These are phyloP conservation scores for human (Homo sapiens) DNA, from an alignment of 2,113 vertebrate genomes.

Conservation along the genomic window DNA sequence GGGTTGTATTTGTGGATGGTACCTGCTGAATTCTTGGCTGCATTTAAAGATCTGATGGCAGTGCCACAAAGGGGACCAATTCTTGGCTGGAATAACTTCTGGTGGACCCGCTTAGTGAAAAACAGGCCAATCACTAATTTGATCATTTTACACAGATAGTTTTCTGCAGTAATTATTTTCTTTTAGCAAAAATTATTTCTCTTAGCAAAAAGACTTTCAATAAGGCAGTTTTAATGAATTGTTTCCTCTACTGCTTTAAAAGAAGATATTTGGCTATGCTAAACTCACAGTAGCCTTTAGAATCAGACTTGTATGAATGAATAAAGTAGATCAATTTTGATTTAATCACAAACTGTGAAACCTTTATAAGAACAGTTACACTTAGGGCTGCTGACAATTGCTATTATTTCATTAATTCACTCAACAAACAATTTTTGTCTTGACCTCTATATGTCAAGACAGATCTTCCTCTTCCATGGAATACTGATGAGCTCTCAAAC, in stretches of 20 bases:
- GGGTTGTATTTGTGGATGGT: background rate
- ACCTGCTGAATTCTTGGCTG: background rate
- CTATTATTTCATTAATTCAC: constrained; percentile 28
- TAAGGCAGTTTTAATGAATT: background rate
- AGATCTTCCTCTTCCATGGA: background rate
- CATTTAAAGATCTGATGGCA: background rate
- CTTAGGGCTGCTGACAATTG: background rate
- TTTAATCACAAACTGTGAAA: background rate
- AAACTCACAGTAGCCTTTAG: background rate
- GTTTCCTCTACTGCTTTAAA: background rate
- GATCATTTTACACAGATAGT: background rate
- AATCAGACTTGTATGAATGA: background rate
- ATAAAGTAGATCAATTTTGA: background rate
- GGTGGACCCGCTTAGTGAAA: background rate
- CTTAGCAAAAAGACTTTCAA: background rate
- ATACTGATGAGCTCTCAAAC: constrained; percentile 6
- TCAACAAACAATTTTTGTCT: constrained; percentile 9
- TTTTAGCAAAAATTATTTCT: constrained; percentile 38
- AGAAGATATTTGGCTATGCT: background rate
- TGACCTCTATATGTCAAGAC: constrained; percentile 12
- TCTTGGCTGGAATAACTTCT: background rate
- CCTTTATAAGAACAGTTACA: background rate
- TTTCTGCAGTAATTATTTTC: background rate
- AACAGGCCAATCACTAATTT: background rate
- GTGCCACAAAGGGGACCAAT: background rate